Percentiles rank a stretch among this genome's conserved stretches.
Evolutionary conservation across 2,888 invertebrate species (phyloP).

Genomic region (Synergus umbraculus): DNA sequence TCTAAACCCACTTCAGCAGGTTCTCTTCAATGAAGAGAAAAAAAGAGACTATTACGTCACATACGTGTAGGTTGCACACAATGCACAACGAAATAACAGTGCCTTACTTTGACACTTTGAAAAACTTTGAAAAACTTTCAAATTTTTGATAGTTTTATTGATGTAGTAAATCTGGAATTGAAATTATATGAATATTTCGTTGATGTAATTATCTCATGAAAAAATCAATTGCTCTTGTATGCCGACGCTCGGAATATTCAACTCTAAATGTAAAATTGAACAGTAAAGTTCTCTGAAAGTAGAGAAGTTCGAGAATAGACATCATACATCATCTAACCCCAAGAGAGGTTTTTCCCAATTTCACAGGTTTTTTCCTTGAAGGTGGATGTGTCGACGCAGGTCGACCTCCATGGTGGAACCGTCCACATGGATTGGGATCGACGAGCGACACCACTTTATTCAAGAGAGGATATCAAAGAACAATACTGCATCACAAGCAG

Average conservation of each 20-base stretch:
- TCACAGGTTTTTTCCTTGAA: slow-evolving; percentile 55
- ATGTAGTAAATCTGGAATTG: no score
- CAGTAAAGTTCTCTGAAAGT: background rate
- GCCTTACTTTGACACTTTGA: no score
- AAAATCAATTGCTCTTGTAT: no score
- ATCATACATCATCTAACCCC: background rate
- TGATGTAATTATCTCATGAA: no score
- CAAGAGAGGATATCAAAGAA: slow-evolving; percentile 93
- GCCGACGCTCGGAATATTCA: no score
- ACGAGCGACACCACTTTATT: slow-evolving; percentile 83
- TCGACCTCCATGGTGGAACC: slow-evolving; percentile 78
- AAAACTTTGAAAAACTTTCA: no score
- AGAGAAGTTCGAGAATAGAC: background rate
- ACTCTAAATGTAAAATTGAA: background rate
- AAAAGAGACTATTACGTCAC: background rate
- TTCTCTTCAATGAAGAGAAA: background rate
- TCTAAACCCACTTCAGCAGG: background rate
- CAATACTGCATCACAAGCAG: slow-evolving; percentile 96
- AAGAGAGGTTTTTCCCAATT: slow-evolving; percentile 31
- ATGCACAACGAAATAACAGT: no score
- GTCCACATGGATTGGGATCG: slow-evolving; percentile 78
- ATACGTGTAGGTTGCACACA: background rate
- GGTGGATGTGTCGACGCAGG: slow-evolving; percentile 77
- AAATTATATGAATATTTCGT: no score
- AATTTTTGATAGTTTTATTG: no score